Percentiles rank a stretch among this genome's conserved stretches.
Conservation (phyloP, 1,140 invertebrate species). For the Drosophila lacteicornis region DNA sequence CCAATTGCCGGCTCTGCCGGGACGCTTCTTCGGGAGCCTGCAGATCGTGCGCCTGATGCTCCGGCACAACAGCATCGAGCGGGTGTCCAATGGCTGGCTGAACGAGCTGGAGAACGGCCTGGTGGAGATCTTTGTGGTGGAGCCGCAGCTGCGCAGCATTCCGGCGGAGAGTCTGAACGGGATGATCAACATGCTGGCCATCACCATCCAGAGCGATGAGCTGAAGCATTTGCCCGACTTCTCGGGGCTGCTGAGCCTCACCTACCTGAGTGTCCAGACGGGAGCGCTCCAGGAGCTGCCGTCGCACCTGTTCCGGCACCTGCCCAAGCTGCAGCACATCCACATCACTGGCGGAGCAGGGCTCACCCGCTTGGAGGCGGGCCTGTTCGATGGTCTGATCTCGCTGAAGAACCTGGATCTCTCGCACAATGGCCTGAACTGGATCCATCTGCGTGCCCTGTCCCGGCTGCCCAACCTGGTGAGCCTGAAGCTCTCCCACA, state of each 20-base stretch:
- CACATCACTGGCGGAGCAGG: slow-evolving; percentile 90
- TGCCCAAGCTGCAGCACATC: slow-evolving; percentile 90
- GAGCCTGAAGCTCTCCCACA: slow-evolving; percentile 89
- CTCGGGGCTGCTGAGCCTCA: slow-evolving; percentile 87
- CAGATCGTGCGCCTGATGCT: slow-evolving; percentile 92
- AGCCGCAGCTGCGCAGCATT: slow-evolving; percentile 91
- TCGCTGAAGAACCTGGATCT: slow-evolving; percentile 91
- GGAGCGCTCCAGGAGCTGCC: slow-evolving; percentile 89
- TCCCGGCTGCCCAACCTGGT: slow-evolving; percentile 89
- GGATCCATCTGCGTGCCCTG: slow-evolving; percentile 91
- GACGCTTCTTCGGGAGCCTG: slow-evolving; percentile 90
- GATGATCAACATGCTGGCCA: slow-evolving; percentile 91
- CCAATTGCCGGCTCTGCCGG: slow-evolving; percentile 91
- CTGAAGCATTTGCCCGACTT: slow-evolving; percentile 90
- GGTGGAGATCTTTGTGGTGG: slow-evolving; percentile 93
- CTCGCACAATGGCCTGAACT: slow-evolving; percentile 90
- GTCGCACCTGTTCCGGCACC: slow-evolving; percentile 89
- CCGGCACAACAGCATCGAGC: slow-evolving; percentile 92
- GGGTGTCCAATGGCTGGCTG: slow-evolving; percentile 92
- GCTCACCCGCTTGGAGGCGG: slow-evolving; percentile 89
- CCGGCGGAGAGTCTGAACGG: slow-evolving; percentile 91
- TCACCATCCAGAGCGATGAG: slow-evolving; percentile 91
- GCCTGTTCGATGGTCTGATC: slow-evolving; percentile 90
- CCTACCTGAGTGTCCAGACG: slow-evolving; percentile 90
- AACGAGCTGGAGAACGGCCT: slow-evolving; percentile 91